phyloP scores from a whole-genome alignment of 2,797 vertebrate species.

The Balearica regulorum region DNA sequence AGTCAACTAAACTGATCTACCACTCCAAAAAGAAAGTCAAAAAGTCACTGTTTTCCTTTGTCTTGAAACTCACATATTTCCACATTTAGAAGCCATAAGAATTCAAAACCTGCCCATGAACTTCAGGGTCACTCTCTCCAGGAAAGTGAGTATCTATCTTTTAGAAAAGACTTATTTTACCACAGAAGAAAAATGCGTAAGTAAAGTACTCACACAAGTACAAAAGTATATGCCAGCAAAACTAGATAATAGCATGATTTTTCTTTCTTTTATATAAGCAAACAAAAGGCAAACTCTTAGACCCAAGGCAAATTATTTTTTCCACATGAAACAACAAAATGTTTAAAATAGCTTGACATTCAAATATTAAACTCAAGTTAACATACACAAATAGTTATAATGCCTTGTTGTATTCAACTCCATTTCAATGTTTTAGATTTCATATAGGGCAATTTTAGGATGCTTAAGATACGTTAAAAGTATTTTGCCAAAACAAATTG shows the following conservation, averaged over 20 bases:
- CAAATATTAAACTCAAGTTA: background rate
- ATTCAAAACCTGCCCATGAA: background rate
- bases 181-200: background rate
- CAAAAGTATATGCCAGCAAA: background rate
- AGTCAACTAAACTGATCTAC: background rate
- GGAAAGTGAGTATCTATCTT: background rate
- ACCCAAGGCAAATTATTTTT: background rate
- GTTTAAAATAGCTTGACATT: background rate
- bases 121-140: background rate
- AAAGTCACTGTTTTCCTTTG: background rate
- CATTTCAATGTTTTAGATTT: background rate
- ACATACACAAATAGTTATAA: background rate
- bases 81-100: background rate
- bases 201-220: background rate
- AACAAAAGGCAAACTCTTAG: constrained; percentile 15
- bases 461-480: background rate
- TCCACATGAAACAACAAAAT: constrained; percentile 3
- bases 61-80: background rate
- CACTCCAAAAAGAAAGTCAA: background rate
- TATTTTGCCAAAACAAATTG: background rate
- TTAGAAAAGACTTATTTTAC: background rate
- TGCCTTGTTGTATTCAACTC: background rate
- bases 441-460: background rate
- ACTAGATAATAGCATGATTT: background rate
- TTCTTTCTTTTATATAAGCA: background rate